Base-by-base conservation (phyloP, 2,113 vertebrate species). In the Catharus fuscescens region DNA sequence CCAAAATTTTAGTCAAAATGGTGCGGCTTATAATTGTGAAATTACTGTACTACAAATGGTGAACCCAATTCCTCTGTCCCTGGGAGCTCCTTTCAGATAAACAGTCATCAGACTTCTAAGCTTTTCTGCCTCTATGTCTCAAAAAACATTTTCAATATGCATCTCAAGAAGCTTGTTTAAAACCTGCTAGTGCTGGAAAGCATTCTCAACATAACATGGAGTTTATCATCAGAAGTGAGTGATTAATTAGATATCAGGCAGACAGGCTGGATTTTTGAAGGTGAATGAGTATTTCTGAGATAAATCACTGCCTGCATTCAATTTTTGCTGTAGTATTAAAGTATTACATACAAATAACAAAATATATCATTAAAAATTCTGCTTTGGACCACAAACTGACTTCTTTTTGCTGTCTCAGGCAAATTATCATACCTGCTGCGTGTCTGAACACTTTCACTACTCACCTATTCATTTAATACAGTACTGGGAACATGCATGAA, bases 121-220 rank as follows among this genome's bases (percentile, higher is more conserved):
- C 65, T 97, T 89, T 98, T 97, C 90, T 84, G 88, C 54, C 73
- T 95, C 92, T 92, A 53, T 28, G 47, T 62, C 67, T 91, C 88
- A 85, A 89, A 96, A 96, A 96, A 73, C 62, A 59, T 92, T 96
- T 95, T 96, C 91, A 96, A 95, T 93, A 92, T 44, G 72, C 61
- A 90, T 59, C 73, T 96, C 92, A 96, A 96, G 81, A 62, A 82
- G 64, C 72, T 90, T 95, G 73, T 76, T 10, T 79, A 92, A 74
- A 83, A 57, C 59, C 53, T 82, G 56, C 70, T 57, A 57, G n/a
- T 64, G n/a, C 47, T 69, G 62, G 93, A 87, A 50, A 93, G 47
- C 59, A 73, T 78, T 89, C 78, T 70, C 72, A 42, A 10, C 0
- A 1, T 45, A 69, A 56, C 31, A 14, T 15, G 0, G 5, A 65